Percentiles rank a stretch among this genome's conserved stretches.
Conservation (phyloP, 2,888 invertebrate species). For the Pristionchus entomophagus region DNA sequence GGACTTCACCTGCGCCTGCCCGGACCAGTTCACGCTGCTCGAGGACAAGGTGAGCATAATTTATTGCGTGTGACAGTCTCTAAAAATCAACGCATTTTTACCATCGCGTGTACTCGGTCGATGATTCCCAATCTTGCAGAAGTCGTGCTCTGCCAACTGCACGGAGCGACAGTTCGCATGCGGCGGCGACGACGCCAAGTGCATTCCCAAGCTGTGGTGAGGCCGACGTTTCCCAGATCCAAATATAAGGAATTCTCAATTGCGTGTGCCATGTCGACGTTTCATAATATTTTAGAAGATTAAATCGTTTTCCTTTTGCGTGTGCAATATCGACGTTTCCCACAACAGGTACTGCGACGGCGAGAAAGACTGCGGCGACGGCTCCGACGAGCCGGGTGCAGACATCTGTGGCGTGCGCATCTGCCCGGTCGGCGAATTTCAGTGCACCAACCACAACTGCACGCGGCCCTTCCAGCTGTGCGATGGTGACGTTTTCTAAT, state of each 20-base stretch:
- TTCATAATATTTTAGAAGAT: not conserved
- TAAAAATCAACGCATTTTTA: not conserved
- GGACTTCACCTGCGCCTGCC: constrained; percentile 87
- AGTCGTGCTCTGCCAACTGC: constrained; percentile 83
- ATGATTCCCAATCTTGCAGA: not conserved
- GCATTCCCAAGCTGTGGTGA: constrained; percentile 88
- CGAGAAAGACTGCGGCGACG: constrained; percentile 92
- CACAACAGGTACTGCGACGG: constrained; percentile 63
- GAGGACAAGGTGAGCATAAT: constrained; percentile 60
- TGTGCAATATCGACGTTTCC: constrained; percentile 11
- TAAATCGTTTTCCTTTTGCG: not conserved
- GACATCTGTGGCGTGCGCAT: constrained; percentile 71
- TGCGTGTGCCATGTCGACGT: too few relatives aligned
- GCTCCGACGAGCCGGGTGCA: constrained; percentile 86
- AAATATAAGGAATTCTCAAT: too few relatives aligned
- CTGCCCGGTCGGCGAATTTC: constrained; percentile 86
- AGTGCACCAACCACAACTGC: constrained; percentile 92
- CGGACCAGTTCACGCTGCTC: constrained; percentile 89
- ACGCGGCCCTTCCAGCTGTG: constrained; percentile 92
- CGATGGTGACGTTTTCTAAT: constrained; percentile 81
- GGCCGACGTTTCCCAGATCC: not conserved
- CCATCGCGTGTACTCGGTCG: constrained; percentile 5
- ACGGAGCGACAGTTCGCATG: constrained; percentile 89
- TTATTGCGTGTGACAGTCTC: not conserved
- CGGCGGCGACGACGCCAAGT: constrained; percentile 81